Evolutionary conservation across 2,113 vertebrate species (phyloP).

Genomic region (Callithrix jacchus): DNA sequence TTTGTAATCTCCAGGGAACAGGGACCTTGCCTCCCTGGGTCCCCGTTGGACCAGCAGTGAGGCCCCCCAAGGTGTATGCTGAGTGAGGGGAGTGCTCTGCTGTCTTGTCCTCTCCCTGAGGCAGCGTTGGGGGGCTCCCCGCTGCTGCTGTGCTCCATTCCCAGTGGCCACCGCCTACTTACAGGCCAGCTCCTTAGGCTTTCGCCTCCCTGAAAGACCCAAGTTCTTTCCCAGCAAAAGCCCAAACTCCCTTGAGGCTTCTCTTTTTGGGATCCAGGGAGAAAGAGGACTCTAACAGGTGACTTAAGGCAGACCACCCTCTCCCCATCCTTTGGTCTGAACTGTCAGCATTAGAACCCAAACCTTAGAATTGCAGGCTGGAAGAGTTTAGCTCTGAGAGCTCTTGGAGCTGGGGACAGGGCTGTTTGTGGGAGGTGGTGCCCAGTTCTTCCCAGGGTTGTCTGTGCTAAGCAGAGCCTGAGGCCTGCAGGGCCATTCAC

Average conservation of each 20-base stretch:
- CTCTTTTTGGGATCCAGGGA: not conserved
- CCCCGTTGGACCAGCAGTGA: not conserved
- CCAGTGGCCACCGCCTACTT: not conserved
- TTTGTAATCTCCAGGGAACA: not conserved
- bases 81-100: not conserved
- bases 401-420: not conserved
- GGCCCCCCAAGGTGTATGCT: not conserved
- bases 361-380: not conserved
- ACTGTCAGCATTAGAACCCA: not conserved
- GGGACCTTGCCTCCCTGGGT: not conserved
- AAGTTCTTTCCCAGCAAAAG: not conserved
- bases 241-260: not conserved
- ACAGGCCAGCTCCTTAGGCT: not conserved
- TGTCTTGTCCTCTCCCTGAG: not conserved
- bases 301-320: not conserved
- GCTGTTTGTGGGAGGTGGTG: not conserved
- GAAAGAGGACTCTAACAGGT: not conserved
- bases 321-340: not conserved
- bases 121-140: fast-evolving
- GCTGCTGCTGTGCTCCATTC: not conserved
- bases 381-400: not conserved
- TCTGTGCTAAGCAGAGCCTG: not conserved
- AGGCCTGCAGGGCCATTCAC: not conserved
- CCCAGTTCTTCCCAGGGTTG: not conserved
- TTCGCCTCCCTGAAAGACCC: not conserved